A percentile compares a stretch with the other conserved stretches of the same genome.
These are phyloP conservation scores for Aleiodes testaceus DNA, from an alignment of 2,888 invertebrate genomes.

Conservation along the genomic window DNA sequence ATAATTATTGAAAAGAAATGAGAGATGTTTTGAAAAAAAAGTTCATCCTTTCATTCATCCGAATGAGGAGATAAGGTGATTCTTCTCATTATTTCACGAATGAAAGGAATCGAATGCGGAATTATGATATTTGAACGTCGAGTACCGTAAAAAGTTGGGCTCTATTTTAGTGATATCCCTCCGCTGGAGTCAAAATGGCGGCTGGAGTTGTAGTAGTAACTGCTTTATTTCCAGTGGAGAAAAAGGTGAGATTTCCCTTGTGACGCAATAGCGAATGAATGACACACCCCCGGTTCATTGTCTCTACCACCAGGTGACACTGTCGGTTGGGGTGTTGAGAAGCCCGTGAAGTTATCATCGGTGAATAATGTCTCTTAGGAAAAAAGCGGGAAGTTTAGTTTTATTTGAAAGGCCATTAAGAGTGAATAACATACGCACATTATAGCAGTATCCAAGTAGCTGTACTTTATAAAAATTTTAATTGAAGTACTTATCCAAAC, in stretches of 20 bases:
- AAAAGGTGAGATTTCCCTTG: conserved; percentile 64
- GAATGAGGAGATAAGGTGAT: not conserved
- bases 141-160: conserved; percentile 48
- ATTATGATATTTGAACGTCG: conserved; percentile 35
- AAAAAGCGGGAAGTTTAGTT: no score
- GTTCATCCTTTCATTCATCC: no score
- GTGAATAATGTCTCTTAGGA: not conserved
- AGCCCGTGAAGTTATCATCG: not conserved
- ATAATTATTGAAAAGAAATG: not conserved
- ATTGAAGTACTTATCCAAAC: no score
- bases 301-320: conserved; percentile 57
- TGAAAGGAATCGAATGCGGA: not conserved
- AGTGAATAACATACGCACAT: no score
- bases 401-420: no score
- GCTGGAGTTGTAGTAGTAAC: conserved; percentile 24
- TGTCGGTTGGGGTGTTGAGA: conserved; percentile 10
- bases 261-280: conserved; percentile 62
- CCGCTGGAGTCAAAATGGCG: conserved; percentile 62
- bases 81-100: not conserved
- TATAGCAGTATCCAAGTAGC: no score
- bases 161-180: conserved; percentile 56
- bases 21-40: not conserved
- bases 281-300: conserved; percentile 54
- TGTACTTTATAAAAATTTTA: no score
- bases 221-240: conserved; percentile 28